Conservation (phyloP, 2,113 vertebrate species). For the Clarias gariepinus region DNA sequence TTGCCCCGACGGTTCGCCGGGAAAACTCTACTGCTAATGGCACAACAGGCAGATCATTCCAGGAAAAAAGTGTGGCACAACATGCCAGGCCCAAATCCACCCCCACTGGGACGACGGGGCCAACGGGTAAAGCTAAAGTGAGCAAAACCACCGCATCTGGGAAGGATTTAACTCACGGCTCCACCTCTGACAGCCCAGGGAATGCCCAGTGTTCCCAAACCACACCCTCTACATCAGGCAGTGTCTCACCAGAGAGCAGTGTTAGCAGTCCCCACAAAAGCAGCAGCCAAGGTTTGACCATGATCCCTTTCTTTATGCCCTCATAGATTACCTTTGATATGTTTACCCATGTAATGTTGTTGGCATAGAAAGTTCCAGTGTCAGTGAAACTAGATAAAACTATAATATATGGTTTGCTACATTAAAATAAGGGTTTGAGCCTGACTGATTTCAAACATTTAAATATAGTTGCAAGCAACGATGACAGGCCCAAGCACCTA, state of each 20-base stretch:
- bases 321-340: background rate
- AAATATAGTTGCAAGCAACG: too few relatives aligned
- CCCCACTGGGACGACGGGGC: slow-evolving; percentile 64
- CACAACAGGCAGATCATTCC: slow-evolving; percentile 68
- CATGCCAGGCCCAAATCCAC: slow-evolving; percentile 85
- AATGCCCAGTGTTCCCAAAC: slow-evolving; percentile 54
- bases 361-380: background rate
- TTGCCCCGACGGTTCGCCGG: slow-evolving; percentile 65
- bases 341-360: background rate
- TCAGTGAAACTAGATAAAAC: background rate
- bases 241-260: slow-evolving; percentile 71
- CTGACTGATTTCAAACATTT: background rate
- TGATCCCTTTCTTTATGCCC: background rate
- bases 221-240: slow-evolving; percentile 70
- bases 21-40: slow-evolving; percentile 69
- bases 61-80: slow-evolving; percentile 74
- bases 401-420: background rate
- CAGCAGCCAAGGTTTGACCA: slow-evolving; percentile 65
- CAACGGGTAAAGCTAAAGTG: slow-evolving; percentile 72
- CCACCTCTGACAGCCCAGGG: slow-evolving; percentile 46
- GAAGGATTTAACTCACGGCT: slow-evolving; percentile 67
- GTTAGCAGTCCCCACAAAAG: slow-evolving; percentile 66
- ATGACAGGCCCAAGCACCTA: too few relatives aligned
- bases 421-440: background rate
- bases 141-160: slow-evolving; percentile 71